phyloP scores from a whole-genome alignment of 2,113 vertebrate species.

The Cebus imitator region DNA sequence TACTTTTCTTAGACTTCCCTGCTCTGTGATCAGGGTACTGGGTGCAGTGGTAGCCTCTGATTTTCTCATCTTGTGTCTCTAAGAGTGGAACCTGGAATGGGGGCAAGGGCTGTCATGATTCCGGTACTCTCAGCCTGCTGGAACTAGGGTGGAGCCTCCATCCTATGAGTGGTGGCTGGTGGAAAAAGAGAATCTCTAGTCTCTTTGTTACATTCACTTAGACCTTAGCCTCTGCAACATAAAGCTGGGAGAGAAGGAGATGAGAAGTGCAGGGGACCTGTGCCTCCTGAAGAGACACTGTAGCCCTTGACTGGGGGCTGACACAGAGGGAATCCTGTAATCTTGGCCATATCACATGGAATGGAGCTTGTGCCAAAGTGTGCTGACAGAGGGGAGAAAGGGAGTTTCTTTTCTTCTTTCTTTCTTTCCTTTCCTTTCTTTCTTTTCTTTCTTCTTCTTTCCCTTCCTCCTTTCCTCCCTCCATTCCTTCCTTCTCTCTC shows the following conservation, averaged over 20 bases:
- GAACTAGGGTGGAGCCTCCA: background rate
- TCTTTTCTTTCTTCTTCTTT: too few species aligned
- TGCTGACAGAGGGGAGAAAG: background rate
- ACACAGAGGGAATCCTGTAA: background rate
- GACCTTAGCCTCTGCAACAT: background rate
- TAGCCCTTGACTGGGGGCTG: background rate
- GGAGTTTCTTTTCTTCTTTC: too few species aligned
- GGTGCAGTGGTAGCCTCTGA: background rate
- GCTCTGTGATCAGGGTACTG: background rate
- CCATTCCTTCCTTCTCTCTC: too few species aligned
- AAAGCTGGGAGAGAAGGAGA: background rate
- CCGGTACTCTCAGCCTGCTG: background rate
- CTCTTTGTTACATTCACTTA: background rate
- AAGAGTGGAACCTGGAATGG: background rate
- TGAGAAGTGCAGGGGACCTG: background rate
- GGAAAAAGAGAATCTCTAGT: background rate
- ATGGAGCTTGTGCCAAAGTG: background rate
- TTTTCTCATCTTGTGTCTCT: background rate
- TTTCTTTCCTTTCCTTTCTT: too few species aligned
- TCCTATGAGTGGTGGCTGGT: background rate
- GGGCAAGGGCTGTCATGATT: background rate
- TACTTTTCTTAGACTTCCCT: background rate
- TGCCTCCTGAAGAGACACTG: background rate
- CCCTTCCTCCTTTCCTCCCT: fast-evolving
- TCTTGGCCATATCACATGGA: background rate